phyloP scores from a whole-genome alignment of 2,888 invertebrate species.

The Pedicia rivosa region DNA sequence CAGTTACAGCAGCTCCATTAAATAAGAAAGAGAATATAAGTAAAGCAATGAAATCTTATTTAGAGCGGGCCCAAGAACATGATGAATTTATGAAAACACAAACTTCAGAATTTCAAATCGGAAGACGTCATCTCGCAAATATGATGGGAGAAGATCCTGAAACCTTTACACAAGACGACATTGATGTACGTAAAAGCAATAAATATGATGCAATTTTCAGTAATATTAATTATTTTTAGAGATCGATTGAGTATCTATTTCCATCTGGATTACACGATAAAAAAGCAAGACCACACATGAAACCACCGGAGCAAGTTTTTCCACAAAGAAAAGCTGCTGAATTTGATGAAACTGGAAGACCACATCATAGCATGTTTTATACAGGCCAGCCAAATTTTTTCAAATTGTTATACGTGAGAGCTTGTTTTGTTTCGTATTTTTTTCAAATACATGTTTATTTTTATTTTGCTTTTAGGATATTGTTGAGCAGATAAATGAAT shows the following conservation, averaged over 20 bases:
- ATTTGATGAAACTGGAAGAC: constrained; percentile 81
- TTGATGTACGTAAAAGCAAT: constrained; percentile 45
- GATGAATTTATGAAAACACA: constrained; percentile 72
- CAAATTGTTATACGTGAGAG: constrained; percentile 63
- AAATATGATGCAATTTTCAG: constrained; percentile 8
- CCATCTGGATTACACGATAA: constrained; percentile 84
- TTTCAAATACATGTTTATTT: background rate
- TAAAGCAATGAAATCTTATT: constrained; percentile 79
- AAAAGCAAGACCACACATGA: constrained; percentile 77
- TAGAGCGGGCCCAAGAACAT: constrained; percentile 65
- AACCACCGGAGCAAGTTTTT: constrained; percentile 75
- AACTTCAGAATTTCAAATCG: constrained; percentile 69
- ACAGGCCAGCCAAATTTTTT: constrained; percentile 79
- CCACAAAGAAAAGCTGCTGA: constrained; percentile 72
- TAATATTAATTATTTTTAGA: constrained; percentile 33
- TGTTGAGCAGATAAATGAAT: constrained; percentile 46
- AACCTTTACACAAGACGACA: constrained; percentile 70
- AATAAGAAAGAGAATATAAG: constrained; percentile 46
- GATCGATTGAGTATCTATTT: constrained; percentile 84
- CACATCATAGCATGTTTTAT: constrained; percentile 83
- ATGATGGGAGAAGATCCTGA: constrained; percentile 96
- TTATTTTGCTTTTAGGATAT: constrained; percentile 37
- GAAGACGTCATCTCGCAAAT: constrained; percentile 90
- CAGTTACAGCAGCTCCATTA: constrained; percentile 21
- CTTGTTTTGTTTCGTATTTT: constrained; percentile 10